Base-by-base conservation (phyloP, 2,888 invertebrate genomes). In the Auanema freiburgensis region DNA sequence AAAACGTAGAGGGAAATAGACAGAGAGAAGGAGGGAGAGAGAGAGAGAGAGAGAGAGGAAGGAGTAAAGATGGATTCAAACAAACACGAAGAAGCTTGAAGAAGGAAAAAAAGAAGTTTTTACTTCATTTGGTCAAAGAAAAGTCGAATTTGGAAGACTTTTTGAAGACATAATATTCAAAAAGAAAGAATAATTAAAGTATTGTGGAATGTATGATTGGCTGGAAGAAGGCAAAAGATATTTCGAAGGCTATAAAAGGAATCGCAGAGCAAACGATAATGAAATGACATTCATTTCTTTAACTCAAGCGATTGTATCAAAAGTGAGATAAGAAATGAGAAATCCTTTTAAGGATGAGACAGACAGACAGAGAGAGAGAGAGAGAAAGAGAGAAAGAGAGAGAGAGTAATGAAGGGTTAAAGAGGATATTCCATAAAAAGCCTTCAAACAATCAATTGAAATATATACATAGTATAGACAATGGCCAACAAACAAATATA, bases 11-110 rank as follows among this genome's bases (percentile, higher is more conserved):
- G 51, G 63, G 60, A 44, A 57, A 44, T 41, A 57, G 18, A 41
- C 43, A 52, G 56, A 57, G 64, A 58, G 51, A 55, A 52, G 50
- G 59, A 61, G 49, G 44, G 62, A 65, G 65, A 51, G 57, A 57
- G 42, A 58, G 58, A 55, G 56, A 58, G 61, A 16, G 59, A 43
- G 46, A 53, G 14, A 61, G 46, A 43, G 42, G 18, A 25, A 52
- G 57, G 51, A 58, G 25, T 42, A 33, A 50, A 57, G 44, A 63
- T 40, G 63, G 54, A 40, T 8, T 14, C 43, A 24, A 53, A 50
- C 40, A 56, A 18, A 41, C 50, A 40, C 57, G 60, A 14, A 60
- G 44, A 18, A 42, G 46, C 42, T 14, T 21, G 25, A 41, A 54
- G 18, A 59, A 23, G 18, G 8, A 33, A 33, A 18, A 23, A 44